Evolutionary conservation across 2,113 vertebrate species (phyloP).

Genomic region (Neotoma lepida): DNA sequence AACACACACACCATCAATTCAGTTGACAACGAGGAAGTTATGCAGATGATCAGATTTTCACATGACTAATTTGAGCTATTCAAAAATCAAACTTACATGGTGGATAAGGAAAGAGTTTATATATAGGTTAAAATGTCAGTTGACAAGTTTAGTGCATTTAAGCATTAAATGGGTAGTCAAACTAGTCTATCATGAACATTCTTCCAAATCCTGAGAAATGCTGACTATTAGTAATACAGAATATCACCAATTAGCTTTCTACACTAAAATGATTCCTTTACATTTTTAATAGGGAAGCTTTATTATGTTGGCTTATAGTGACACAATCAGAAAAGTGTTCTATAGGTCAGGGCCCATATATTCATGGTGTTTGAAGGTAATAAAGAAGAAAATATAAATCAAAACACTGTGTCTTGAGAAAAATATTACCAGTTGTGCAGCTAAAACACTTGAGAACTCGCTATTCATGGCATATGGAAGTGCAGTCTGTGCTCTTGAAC

Average conservation of each 20-base stretch:
- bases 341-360: neutral
- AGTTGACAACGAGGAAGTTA: constrained; percentile 4
- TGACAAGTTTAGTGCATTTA: constrained; percentile 32
- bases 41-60: constrained; percentile 47
- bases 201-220: constrained; percentile 31
- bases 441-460: constrained; percentile 96
- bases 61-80: constrained; percentile 43
- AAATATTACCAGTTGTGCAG: constrained; percentile 94
- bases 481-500: constrained; percentile 96
- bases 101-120: constrained; percentile 5
- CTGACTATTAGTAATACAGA: constrained; percentile 35
- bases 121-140: constrained; percentile 18
- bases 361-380: constrained; percentile 28
- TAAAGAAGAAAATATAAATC: constrained; percentile 47
- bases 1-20: neutral
- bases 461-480: constrained; percentile 99
- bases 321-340: constrained; percentile 40
- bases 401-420: constrained; percentile 44
- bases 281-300: constrained; percentile 8
- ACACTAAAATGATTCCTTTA: constrained; percentile 9
- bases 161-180: neutral
- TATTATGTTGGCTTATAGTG: constrained; percentile 22
- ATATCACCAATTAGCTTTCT: constrained; percentile 19
- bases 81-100: constrained; percentile 49
- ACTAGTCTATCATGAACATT: constrained; percentile 25